phyloP scores from a whole-genome alignment of 2,888 invertebrate genomes.

The Lepidochitona cinerea region DNA sequence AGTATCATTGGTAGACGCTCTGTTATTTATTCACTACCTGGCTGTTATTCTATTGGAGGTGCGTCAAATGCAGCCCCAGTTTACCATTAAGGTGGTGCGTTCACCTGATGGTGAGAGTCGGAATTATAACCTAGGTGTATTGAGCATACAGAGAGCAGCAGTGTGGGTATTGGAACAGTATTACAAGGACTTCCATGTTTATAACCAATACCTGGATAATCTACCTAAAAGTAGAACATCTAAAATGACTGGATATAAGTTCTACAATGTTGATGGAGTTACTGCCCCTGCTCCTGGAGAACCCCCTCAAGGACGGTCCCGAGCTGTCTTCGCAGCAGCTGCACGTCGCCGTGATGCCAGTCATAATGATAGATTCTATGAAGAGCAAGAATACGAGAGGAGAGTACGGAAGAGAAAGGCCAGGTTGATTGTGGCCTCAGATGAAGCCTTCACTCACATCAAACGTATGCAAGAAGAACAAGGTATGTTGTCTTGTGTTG shows the following conservation, averaged over 20 bases:
- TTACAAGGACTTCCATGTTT: constrained; percentile 94
- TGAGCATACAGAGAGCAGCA: constrained; percentile 95
- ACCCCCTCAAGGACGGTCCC: constrained; percentile 55
- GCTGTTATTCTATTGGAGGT: constrained; percentile 95
- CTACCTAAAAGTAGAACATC: constrained; percentile 50
- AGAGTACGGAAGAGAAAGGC: constrained; percentile 92
- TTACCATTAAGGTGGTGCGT: constrained; percentile 80
- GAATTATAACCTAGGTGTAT: constrained; percentile 79
- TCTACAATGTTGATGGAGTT: constrained; percentile 93
- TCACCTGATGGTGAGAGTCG: constrained; percentile 96
- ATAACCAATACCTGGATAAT: constrained; percentile 85
- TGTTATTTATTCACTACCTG: constrained; percentile 94
- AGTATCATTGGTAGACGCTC: constrained; percentile 91
- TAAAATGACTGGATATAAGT: constrained; percentile 77
- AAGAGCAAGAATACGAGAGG: constrained; percentile 96
- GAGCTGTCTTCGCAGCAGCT: constrained; percentile 76
- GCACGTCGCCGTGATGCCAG: constrained; percentile 90
- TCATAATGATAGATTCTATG: constrained; percentile 96
- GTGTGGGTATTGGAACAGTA: constrained; percentile 95
- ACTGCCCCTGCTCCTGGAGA: constrained; percentile 35
- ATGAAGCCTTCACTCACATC: constrained; percentile 98
- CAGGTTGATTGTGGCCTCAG: constrained; percentile 91
- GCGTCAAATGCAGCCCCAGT: constrained; percentile 90
- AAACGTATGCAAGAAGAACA: constrained; percentile 81
- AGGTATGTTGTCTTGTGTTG: constrained; percentile 66